Conservation (phyloP, 2,888 invertebrate species). For the Idaea straminata region DNA sequence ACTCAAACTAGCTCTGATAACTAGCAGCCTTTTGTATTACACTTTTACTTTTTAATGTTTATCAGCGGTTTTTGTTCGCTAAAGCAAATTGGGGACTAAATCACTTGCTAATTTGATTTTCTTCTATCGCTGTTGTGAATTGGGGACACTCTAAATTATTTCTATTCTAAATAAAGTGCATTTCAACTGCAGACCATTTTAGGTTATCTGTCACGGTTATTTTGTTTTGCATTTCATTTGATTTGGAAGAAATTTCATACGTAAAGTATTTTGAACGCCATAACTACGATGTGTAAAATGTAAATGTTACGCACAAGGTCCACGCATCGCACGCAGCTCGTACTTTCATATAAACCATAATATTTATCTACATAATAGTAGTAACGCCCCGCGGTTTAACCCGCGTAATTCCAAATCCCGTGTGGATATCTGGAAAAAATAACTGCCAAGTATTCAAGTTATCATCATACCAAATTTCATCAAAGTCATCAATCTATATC, state of each 20-base stretch:
- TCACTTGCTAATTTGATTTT: neutral
- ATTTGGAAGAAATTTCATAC: conserved; percentile 44
- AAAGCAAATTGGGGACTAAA: neutral
- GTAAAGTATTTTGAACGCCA: conserved; percentile 52
- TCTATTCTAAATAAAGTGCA: conserved; percentile 45
- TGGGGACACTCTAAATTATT: conserved; percentile 33
- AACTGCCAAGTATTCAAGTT: no score
- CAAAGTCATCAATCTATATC: no score
- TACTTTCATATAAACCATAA: conserved; percentile 25
- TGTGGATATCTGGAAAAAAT: no score
- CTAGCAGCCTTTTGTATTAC: neutral
- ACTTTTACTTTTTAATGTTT: neutral
- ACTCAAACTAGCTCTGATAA: neutral
- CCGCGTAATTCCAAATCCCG: no score
- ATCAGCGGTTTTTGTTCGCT: neutral
- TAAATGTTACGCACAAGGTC: conserved; percentile 53
- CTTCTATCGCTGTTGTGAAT: conserved; percentile 20
- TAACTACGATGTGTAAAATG: conserved; percentile 50
- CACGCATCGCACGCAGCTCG: conserved; percentile 46
- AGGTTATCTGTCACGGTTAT: conserved; percentile 24
- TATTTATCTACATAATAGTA: conserved; percentile 6
- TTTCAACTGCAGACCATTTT: conserved; percentile 24
- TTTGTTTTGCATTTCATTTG: conserved; percentile 41
- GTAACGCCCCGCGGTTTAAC: no score
- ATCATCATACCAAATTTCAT: no score